Base-by-base conservation (phyloP, 2,888 invertebrate species). In the Barypeithes pellucidus region DNA sequence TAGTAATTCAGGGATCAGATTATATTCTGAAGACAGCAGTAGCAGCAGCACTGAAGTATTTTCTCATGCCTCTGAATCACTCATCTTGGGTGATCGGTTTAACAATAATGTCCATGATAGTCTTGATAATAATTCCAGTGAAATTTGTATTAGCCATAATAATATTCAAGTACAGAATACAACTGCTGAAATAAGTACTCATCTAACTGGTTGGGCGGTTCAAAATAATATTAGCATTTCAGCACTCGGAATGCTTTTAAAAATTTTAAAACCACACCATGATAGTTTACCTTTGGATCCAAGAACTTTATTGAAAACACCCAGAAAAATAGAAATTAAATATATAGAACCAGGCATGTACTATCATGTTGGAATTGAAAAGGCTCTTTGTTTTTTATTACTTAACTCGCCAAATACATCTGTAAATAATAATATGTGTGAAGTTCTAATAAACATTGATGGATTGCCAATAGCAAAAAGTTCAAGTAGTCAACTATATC, bases 401-500 rank as follows among this genome's bases (percentile, higher is more conserved):
- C 14, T 12, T 5, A 11, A 22, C 29, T 54, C 41, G 9, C 9
- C 29, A 20, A n/a, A 2, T 3, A 36, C 47, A 24, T 33, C 47
- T 45, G 16, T 20, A 16, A 11, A 47, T 18, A 60, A 33, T 43
- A 60, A 50, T 16, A 12, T 50, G 24, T 29, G 61, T 33, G 67
- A 61, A 67, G 43, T 70, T 24, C 14, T 14, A 36, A 33, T 71
- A 16, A 71, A 72, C 62, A 54, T 71, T 36, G 73, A 70, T 61
- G 78, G 76, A 22, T 52, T 76, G 47, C 75, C 77, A 14, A 36
- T 66, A 39, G 65, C 68, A n/a, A 76, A 79, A 70, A 71, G 77
- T 60, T 67, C 73, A 20, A 22, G 43, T n/a, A 72, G 72, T 59
- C 75, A 76, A 29, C 67, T 76, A 2, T 79, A 79, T 77, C 78